Percentiles rank a stretch among this genome's conserved stretches.
phyloP scores from a whole-genome alignment of 2,888 invertebrate species.

The Cancer borealis region DNA sequence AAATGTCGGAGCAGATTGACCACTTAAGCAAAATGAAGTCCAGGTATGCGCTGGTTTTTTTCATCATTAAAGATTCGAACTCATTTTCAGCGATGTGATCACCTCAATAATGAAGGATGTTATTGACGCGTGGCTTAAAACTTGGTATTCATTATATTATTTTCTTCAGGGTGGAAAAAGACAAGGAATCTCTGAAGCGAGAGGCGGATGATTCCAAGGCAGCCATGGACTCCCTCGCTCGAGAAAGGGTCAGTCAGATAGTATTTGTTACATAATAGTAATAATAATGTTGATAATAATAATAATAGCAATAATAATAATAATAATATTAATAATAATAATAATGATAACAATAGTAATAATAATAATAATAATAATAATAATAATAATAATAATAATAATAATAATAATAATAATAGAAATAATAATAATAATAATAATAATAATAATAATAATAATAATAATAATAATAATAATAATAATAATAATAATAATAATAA shows the following conservation, averaged over 20 bases:
- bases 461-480: not conserved
- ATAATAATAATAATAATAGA: not conserved
- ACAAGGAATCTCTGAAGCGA: slow-evolving; percentile 75
- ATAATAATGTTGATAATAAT: not conserved
- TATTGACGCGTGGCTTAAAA: too few relatives aligned
- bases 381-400: not conserved
- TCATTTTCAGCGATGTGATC: not conserved
- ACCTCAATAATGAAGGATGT: not conserved
- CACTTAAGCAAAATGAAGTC: slow-evolving; percentile 99
- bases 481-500: not conserved
- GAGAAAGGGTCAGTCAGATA: slow-evolving; percentile 70
- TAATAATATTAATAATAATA: not conserved
- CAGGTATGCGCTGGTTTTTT: slow-evolving; percentile 86
- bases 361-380: not conserved
- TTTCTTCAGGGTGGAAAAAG: slow-evolving; percentile 73
- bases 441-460: not conserved
- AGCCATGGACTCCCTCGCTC: slow-evolving; percentile 75
- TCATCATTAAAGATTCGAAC: not conserved
- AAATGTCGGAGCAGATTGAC: slow-evolving; percentile 99
- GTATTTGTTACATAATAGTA: not conserved
- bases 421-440: not conserved
- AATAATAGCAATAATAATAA: not conserved
- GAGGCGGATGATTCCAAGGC: slow-evolving; percentile 76
- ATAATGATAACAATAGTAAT: not conserved
- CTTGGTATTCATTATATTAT: not conserved